Conservation (phyloP, 1,140 invertebrate species). For the Anagrus nilaparvatae region DNA sequence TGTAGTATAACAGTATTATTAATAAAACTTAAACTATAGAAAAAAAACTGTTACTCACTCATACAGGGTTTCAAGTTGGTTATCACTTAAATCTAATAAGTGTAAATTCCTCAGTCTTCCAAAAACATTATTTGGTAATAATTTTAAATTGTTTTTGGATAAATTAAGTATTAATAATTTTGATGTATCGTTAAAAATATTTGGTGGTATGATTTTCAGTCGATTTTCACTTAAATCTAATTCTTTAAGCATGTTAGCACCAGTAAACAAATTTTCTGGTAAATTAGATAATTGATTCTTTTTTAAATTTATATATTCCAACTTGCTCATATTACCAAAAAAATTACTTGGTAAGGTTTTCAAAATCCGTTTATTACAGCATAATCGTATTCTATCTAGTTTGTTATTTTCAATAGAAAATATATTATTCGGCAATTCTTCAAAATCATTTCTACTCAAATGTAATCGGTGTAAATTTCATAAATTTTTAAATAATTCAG, state of each 20-base stretch:
- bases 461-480: constrained; percentile 1
- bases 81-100: no score
- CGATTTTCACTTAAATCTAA: constrained; percentile 1
- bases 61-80: no score
- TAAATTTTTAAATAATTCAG: constrained; percentile 11
- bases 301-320: constrained; percentile 7
- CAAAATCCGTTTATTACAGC: not conserved
- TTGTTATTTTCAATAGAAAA: constrained; percentile 12
- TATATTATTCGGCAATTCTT: constrained; percentile 9
- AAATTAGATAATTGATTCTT: constrained; percentile 3
- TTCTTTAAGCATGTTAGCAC: not conserved
- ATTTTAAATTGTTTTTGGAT: no score
- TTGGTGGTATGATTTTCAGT: not conserved
- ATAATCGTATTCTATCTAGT: constrained; percentile 6
- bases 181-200: not conserved
- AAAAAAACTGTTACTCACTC: no score
- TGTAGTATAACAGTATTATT: no score
- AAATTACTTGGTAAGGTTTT: constrained; percentile 10
- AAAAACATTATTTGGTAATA: no score
- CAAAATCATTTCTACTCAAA: constrained; percentile 8
- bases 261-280: not conserved
- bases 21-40: no score
- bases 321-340: constrained; percentile 11
- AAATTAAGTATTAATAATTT: no score
- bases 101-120: no score